Conservation (phyloP, 2,113 vertebrate species). For the Bubo bubo region DNA sequence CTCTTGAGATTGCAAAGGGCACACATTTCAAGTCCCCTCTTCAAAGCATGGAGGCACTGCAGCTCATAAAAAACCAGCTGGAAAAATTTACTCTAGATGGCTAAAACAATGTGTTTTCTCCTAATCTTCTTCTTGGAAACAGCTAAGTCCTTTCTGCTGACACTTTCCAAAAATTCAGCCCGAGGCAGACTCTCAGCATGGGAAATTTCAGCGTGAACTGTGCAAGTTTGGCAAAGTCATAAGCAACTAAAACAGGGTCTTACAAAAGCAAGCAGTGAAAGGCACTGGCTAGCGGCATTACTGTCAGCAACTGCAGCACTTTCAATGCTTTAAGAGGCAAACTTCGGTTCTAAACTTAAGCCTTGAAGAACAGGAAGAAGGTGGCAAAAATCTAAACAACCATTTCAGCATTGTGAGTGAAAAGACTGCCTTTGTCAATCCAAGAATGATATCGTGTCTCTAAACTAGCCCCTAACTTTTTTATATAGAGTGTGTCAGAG, state of each 20-base stretch:
- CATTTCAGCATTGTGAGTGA: neutral
- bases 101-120: slow-evolving; percentile 57
- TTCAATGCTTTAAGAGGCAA: neutral
- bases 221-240: slow-evolving; percentile 40
- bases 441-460: neutral
- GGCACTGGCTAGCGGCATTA: neutral
- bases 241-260: slow-evolving; percentile 3
- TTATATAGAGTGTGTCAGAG: neutral
- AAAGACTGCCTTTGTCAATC: neutral
- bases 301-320: neutral
- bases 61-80: slow-evolving; percentile 26
- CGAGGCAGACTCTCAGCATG: slow-evolving; percentile 37
- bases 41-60: slow-evolving; percentile 23
- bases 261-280: slow-evolving; percentile 26
- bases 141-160: slow-evolving; percentile 52
- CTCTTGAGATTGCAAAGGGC: neutral
- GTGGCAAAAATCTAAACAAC: neutral
- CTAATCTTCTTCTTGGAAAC: slow-evolving; percentile 61
- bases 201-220: slow-evolving; percentile 54
- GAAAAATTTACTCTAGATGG: slow-evolving; percentile 41
- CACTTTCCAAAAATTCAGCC: slow-evolving; percentile 50
- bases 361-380: neutral
- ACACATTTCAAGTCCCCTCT: neutral
- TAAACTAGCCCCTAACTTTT: neutral
- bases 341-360: neutral